Base-by-base conservation (phyloP, 2,888 invertebrate genomes). In the Ernsta delagoae region DNA sequence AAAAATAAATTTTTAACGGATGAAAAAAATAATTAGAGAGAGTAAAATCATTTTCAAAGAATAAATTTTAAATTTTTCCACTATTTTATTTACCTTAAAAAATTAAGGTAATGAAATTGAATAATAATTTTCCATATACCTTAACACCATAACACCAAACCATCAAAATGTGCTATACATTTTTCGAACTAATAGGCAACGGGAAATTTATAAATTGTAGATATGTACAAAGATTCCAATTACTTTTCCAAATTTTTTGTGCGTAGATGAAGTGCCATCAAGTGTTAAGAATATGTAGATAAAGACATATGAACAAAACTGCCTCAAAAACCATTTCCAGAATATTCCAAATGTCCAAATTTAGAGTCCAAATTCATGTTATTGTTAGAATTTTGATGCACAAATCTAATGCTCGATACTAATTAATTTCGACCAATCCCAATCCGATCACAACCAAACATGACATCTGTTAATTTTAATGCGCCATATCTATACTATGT, bases 381-480 rank as follows among this genome's bases (percentile, higher is more conserved):
- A 68, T 36, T 39, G 57, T 68, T 62, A 62, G 39, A 53, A 60
- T 60, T 60, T 54, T 60, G 57, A 61, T 62, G 57, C 61, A 57
- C 39, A 16, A 61, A 50, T 48, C 56, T 54, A 56, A 59, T 53
- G 43, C 50, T 50, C 5, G 16, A 16, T 7, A 31, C 7, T 50
- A 43, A 60, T 60, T 66, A 66, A 50, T 31, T 59, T 60, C 31
- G 54, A 60, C 66, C 66, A 54, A 43, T 54, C 66, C 66, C 66
- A 66, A 66, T 60, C 59, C 59, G 59, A 59, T 60, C 59, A 41
- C 59, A 66, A 62, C 53, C 63, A 54, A 66, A 43, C 66, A 66
- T 43, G 66, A 54, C 60, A 66, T 12, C 59, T 59, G 66, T 66
- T 66, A 66, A 66, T 60, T 41, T 2, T 34, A 54, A 66, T 66